phyloP scores from a whole-genome alignment of 2,113 vertebrate species.

The Ailurus styani region DNA sequence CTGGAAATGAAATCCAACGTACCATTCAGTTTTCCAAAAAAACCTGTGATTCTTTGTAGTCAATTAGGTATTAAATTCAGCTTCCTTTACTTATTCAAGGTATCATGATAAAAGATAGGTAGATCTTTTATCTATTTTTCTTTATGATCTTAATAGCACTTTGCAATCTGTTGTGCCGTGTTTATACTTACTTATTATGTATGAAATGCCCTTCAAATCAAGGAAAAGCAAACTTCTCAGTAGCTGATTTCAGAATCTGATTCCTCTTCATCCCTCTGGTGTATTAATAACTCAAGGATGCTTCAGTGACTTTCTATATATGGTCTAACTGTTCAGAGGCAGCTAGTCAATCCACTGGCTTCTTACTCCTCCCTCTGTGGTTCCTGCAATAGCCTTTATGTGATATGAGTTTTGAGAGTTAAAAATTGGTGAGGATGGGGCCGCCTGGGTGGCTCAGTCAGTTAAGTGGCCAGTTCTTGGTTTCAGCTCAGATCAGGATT shows the following conservation, averaged over 20 bases:
- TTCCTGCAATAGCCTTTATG: not conserved
- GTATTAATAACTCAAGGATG: not conserved
- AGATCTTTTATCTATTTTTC: not conserved
- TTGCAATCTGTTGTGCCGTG: not conserved
- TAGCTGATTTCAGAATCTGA: not conserved
- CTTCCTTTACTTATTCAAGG: not conserved
- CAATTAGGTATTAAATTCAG: not conserved
- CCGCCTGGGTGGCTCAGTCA: not conserved
- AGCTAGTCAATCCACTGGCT: not conserved
- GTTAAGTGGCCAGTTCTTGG: not conserved
- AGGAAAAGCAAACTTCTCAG: not conserved
- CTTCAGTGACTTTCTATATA: not conserved
- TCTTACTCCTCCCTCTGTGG: not conserved
- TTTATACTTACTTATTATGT: not conserved
- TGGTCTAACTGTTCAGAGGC: not conserved
- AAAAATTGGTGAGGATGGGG: not conserved
- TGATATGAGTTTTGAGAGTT: not conserved
- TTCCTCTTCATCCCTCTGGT: not conserved
- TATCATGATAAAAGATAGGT: not conserved
- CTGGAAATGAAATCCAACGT: constrained; percentile 17
- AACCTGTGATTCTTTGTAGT: not conserved
- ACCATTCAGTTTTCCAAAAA: not conserved
- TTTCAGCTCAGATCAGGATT: not conserved
- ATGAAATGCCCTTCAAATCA: not conserved
- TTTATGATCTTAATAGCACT: not conserved